These are phyloP conservation scores for Cantharis rufa DNA, from an alignment of 2,888 invertebrate genomes.

Conservation along the genomic window DNA sequence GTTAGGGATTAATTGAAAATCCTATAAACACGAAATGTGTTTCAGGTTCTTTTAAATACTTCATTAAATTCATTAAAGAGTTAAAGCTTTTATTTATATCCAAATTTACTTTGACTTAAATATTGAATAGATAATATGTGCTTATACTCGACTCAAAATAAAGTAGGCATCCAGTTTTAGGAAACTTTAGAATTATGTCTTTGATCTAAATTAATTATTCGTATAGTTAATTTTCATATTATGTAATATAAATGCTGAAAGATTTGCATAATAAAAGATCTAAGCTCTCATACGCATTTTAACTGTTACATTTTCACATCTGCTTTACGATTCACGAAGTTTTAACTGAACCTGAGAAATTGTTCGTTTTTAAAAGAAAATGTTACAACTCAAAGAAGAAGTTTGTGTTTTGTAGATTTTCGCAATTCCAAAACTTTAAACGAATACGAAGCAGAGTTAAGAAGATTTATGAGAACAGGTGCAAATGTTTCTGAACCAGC, in stretches of 20 bases:
- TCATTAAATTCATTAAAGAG: background rate
- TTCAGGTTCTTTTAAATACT: background rate
- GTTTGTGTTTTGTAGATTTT: slow-evolving; percentile 19
- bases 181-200: background rate
- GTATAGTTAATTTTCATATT: background rate
- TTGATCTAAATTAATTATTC: background rate
- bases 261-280: slow-evolving; percentile 28
- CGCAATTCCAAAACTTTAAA: slow-evolving; percentile 16
- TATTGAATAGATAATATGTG: background rate
- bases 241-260: slow-evolving; percentile 31
- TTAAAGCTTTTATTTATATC: background rate
- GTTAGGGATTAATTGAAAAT: background rate
- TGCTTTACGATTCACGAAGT: slow-evolving; percentile 28
- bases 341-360: slow-evolving; percentile 26
- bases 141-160: background rate
- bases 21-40: background rate
- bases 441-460: slow-evolving; percentile 19
- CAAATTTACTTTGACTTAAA: background rate
- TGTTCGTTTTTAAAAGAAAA: slow-evolving; percentile 21
- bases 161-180: background rate
- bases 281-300: slow-evolving; percentile 22
- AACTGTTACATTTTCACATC: slow-evolving; percentile 21
- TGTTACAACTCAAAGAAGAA: slow-evolving; percentile 17
- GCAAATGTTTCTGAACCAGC: slow-evolving; percentile 10
- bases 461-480: slow-evolving; percentile 19